Evolutionary conservation across 1,140 invertebrate genomes (phyloP), one percentile per base, ranked within the genome.

Genomic region (Brachionus manjavacas): DNA sequence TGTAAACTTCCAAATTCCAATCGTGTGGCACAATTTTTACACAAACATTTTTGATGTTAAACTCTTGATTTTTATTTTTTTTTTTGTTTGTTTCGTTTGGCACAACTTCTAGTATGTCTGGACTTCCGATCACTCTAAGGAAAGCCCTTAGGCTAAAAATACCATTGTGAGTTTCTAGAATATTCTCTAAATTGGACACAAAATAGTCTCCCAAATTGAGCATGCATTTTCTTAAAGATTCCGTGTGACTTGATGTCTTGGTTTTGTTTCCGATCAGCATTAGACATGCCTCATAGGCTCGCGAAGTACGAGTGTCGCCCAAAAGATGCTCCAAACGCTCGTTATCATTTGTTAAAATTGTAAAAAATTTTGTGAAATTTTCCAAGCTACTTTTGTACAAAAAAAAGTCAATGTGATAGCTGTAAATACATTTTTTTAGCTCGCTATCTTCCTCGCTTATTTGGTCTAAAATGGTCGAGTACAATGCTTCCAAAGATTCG

Each of bases 331-430:
- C 31, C 8, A 81, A 16, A 11, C 12, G 28, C 28, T 35, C 52
- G 2, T 12, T 43, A 23, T 39, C 16, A 20, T 1, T 20, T 20
- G 79, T 81, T 23, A 81, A 64, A 11, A 81, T 31, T n/a, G 39
- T 25, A 39, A 81, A 81, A 23, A 81, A 81, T 60, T 46, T 25
- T 6, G 64, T 11, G 16, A 81, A 81, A 28, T 28, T 60, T 64
- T 81, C 79, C 2, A 68, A 28, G 31, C 20, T 81, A 25, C 52
- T 60, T 60, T 81, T 81, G 41, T 81, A 81, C n/a, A 81, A 43
- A 64, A 81, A 81, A 60, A 25, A 68, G 39, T 81, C 79, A 64
- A 81, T 64, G 64, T 81, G 64, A 81, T 43, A 81, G 52, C 79
- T 81, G 25, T 68, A 43, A 12, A 81, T 11, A 16, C 79, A 81